Evolutionary conservation across 2,888 invertebrate genomes (phyloP).

Genomic region (Meghimatium bilineatum): DNA sequence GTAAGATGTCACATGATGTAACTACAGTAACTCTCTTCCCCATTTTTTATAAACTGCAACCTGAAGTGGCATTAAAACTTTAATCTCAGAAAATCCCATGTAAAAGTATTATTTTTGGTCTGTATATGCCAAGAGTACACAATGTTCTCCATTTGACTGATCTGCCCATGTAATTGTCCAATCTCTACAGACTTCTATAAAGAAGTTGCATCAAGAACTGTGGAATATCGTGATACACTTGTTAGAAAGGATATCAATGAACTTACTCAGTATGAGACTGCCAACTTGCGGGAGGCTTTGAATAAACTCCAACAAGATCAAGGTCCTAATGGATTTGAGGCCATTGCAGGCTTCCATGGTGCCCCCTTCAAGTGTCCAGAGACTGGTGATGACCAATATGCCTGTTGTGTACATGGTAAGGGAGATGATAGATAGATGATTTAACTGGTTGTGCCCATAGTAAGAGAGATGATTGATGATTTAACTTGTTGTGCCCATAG

Average conservation of each 20-base stretch:
- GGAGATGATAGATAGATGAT: background rate
- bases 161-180: too few relatives aligned
- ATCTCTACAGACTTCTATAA: conserved; percentile 13
- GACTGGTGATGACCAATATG: conserved; percentile 41
- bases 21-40: too few relatives aligned
- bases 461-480: too few relatives aligned
- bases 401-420: conserved; percentile 57
- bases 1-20: too few relatives aligned
- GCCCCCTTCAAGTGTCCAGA: conserved; percentile 52
- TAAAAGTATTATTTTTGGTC: too few relatives aligned
- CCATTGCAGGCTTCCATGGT: conserved; percentile 57
- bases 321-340: conserved; percentile 53
- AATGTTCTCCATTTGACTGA: too few relatives aligned
- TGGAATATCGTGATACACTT: conserved; percentile 15
- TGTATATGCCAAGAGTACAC: too few relatives aligned
- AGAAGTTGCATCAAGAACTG: background rate
- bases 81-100: too few relatives aligned
- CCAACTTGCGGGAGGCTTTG: conserved; percentile 52
- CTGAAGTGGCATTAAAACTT: too few relatives aligned
- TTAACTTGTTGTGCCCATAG: too few relatives aligned
- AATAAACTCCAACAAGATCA: conserved; percentile 53
- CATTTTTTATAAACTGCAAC: too few relatives aligned
- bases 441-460: too few relatives aligned
- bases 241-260: conserved; percentile 54
- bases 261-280: conserved; percentile 50